Evolutionary conservation across 1,140 invertebrate genomes (phyloP).

Genomic region (Musca vetustissima): DNA sequence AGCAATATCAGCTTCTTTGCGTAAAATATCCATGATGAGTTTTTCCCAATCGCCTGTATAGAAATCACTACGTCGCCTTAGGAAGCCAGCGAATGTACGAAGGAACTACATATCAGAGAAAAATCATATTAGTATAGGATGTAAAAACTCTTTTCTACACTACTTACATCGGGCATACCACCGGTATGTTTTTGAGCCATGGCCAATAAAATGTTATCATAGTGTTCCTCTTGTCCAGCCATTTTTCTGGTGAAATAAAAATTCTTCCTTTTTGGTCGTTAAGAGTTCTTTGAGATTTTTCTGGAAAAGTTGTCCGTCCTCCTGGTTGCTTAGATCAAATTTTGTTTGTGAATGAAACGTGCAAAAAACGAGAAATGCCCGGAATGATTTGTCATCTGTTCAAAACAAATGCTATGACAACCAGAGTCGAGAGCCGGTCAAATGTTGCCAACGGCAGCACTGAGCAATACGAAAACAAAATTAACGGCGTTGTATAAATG

Average conservation of each 20-base stretch:
- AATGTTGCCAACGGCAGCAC: too few species aligned
- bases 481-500: too few species aligned
- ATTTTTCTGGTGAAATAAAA: neutral
- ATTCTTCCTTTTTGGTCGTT: slow-evolving; percentile 51
- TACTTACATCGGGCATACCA: slow-evolving; percentile 85
- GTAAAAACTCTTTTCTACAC: slow-evolving; percentile 14
- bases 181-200: slow-evolving; percentile 93
- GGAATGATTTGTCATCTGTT: slow-evolving; percentile 1
- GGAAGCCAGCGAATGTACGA: slow-evolving; percentile 88
- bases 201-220: slow-evolving; percentile 86
- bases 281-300: slow-evolving; percentile 1
- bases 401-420: neutral
- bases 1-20: slow-evolving; percentile 73
- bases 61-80: slow-evolving; percentile 95
- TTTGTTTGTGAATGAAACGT: slow-evolving; percentile 16
- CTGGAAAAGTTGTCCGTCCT: slow-evolving; percentile 3
- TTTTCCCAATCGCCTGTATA: slow-evolving; percentile 87
- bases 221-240: slow-evolving; percentile 66
- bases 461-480: too few species aligned
- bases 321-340: neutral
- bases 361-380: neutral
- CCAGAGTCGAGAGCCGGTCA: too few species aligned
- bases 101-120: slow-evolving; percentile 70
- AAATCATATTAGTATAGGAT: slow-evolving; percentile 36
- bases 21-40: slow-evolving; percentile 80